Percentiles rank a stretch among this genome's conserved stretches.
phyloP scores from a whole-genome alignment of 2,797 vertebrate species.

The Lacerta bilineata region DNA sequence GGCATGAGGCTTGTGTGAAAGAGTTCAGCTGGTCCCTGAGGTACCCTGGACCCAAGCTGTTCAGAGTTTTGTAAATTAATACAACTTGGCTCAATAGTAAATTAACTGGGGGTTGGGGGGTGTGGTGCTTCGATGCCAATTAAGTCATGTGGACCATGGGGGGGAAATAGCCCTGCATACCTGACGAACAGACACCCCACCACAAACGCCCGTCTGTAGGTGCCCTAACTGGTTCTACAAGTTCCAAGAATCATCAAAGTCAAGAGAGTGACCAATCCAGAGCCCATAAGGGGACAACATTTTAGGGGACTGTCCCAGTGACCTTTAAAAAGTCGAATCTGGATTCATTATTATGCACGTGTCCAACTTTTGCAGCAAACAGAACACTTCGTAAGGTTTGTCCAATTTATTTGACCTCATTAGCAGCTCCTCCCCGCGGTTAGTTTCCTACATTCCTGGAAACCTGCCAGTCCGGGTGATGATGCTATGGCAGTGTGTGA shows the following conservation, averaged over 20 bases:
- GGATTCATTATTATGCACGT: not conserved
- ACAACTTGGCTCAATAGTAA: too few relatives aligned
- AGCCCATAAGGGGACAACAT: not conserved
- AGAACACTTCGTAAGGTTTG: not conserved
- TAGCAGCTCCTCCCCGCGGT: not conserved
- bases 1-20: too few relatives aligned
- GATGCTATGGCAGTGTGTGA: not conserved
- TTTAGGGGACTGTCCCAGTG: not conserved
- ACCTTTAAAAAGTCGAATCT: not conserved
- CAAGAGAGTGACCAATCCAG: not conserved
- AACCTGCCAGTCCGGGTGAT: constrained; percentile 7
- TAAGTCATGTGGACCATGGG: too few relatives aligned
- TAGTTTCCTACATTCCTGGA: constrained; percentile 7
- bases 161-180: too few relatives aligned
- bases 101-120: too few relatives aligned
- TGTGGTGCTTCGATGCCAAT: too few relatives aligned
- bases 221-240: too few relatives aligned
- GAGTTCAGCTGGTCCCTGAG: too few relatives aligned
- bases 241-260: not conserved
- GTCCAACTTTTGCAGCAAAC: not conserved
- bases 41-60: too few relatives aligned
- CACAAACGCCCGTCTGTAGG: too few relatives aligned
- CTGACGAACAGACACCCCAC: too few relatives aligned
- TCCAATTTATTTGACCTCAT: not conserved
- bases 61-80: too few relatives aligned